Evolutionary conservation across 2,113 vertebrate genomes (phyloP).

Genomic region (Ariopsis seemanni): DNA sequence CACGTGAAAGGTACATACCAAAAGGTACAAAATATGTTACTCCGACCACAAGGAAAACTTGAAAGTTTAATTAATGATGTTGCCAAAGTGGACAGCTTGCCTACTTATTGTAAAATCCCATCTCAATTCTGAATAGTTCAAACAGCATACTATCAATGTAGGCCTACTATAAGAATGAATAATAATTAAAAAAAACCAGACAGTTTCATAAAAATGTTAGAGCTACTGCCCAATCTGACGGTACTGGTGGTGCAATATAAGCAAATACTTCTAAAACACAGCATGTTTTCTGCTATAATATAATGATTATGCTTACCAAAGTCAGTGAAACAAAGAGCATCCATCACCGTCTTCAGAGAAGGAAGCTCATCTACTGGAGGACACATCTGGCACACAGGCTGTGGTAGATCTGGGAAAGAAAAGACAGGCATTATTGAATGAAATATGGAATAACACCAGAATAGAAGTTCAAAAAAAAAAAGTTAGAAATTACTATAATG

Average conservation of each 20-base stretch:
- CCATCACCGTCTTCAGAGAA: slow-evolving; percentile 72
- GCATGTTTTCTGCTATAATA: background rate
- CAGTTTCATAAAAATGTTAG: background rate
- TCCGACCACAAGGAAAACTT: background rate
- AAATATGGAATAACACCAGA: background rate
- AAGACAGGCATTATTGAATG: background rate
- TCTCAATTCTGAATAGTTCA: background rate
- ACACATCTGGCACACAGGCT: slow-evolving; percentile 82
- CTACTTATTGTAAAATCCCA: background rate
- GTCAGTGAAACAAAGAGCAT: slow-evolving; percentile 78
- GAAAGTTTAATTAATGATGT: background rate
- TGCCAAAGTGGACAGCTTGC: background rate
- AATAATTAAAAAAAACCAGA: background rate
- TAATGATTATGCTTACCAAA: slow-evolving; percentile 75
- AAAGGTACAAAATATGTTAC: background rate
- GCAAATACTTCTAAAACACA: background rate
- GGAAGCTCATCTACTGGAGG: slow-evolving; percentile 76
- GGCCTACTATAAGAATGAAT: background rate
- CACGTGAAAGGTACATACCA: background rate
- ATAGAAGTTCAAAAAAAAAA: background rate
- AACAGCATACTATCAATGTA: background rate
- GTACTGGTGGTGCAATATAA: background rate
- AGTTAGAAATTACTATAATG: background rate
- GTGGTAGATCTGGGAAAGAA: slow-evolving; percentile 73
- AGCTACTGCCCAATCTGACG: background rate